Evolutionary conservation across 2,888 invertebrate genomes (phyloP), one percentile per base, ranked within the genome.

Genomic region (Apamea epomidion): DNA sequence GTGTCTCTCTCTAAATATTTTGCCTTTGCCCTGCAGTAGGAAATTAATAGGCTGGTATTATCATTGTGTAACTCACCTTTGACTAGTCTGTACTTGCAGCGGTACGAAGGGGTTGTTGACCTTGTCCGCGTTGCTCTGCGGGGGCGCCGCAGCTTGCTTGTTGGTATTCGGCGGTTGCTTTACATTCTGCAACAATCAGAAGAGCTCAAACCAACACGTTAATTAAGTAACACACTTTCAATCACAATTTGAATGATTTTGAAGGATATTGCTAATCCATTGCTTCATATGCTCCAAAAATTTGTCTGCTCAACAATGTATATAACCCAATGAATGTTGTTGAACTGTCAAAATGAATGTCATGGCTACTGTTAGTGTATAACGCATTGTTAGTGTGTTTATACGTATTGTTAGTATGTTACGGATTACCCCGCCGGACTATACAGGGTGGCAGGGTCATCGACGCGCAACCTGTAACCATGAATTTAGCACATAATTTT

Each of bases 31-130:
- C 8, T 25, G 54, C 0, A 6, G 42, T 42, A 54, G 25, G 3
- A 25, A 8, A 58, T 2, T 58, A 58, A 25, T 58, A 60, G 4
- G n/a, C 58, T n/a, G n/a, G n/a, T 60, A 12, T 60, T 60, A 14
- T 12, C 12, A 14, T 60, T n/a, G 37, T 65, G n/a, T 25, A 42
- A 84, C 91, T 92, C 75, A 97, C 97, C 96, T 93, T 87, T 93
- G 95, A 85, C 96, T 96, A n/a, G 97, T 95, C 81, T 97, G 96
- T 10, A 97, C 97, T 93, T 97, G 97, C 8, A 97, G 92, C 2
- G 97, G 97, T 18, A 97, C 97, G 86, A 97, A 97, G 0, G 97
- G 96, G 73, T 95, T 96, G 88, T 78, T 89, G 51, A 92, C 85
- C 79, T 93, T 95, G n/a, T 96, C 94, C 0, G 87, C 84, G 82